Evolutionary conservation across 2,888 invertebrate species (phyloP), one percentile per base, ranked within the genome.

Genomic region (Ariolimax columbianus): DNA sequence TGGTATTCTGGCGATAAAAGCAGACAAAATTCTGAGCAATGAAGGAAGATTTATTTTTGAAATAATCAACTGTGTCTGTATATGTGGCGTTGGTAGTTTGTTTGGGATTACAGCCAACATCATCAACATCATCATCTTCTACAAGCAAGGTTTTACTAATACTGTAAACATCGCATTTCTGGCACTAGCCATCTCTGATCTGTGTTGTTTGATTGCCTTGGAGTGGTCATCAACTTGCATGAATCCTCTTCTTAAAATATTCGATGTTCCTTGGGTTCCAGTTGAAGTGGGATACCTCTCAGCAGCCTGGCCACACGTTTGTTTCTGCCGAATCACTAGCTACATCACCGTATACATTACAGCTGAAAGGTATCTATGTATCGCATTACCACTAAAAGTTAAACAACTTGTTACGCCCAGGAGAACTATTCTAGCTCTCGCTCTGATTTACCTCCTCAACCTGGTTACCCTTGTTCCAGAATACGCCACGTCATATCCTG

Each of bases 81-180:
- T 51, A 19, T 51, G 43, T 30, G 47, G 47, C 0, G 0, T 75
- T 11, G 26, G 47, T 30, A 26, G 30, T 30, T n/a, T 75, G 43
- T 51, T 75, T 75, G 75, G 75, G 0, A 47, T 30, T 47, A 23
- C 47, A 47, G 30, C 47, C 14, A 75, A 75, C 30, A 47, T n/a
- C 30, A 47, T 75, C 3, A 75, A 75, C n/a, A 47, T 75, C 6
- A 11, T 75, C 11, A 75, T 75, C 0, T 75, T 75, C 30, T 59
- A 30, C 36, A 26, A 63, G 43, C 59, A 83, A 43, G 66, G 77
- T 47, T 75, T 83, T 51, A 33, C 36, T 33, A 30, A 77, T 23
- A 33, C 43, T 30, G 83, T 77, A 51, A 63, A 66, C 33, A 63
- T 59, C 17, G 26, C 40, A 40, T 73, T 83, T 63, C 36, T 77